These are phyloP conservation scores for Penaeus vannamei DNA, from an alignment of 1,140 invertebrate genomes.

Conservation along the genomic window DNA sequence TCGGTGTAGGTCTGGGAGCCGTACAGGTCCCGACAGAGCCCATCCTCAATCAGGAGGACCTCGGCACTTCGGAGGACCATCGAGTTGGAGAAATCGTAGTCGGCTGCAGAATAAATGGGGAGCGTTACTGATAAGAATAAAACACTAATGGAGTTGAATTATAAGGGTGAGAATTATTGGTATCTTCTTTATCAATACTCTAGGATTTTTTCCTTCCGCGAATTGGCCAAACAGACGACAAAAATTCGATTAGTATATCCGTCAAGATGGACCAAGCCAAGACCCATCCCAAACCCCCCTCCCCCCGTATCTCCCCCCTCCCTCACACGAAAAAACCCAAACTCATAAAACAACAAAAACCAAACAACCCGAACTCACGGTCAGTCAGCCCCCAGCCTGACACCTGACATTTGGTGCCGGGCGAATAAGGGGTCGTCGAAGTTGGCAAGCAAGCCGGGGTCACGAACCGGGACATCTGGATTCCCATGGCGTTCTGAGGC, in stretches of 20 bases:
- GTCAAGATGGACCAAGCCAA: no score
- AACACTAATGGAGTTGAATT: no score
- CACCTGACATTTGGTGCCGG: slow-evolving; percentile 79
- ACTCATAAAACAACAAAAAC: neutral
- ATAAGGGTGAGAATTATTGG: no score
- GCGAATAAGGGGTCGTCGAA: slow-evolving; percentile 25
- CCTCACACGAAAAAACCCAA: neutral
- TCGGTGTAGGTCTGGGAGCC: slow-evolving; percentile 1
- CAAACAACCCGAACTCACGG: slow-evolving; percentile 17
- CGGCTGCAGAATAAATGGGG: neutral
- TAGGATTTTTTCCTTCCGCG: no score
- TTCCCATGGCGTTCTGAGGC: slow-evolving; percentile 44
- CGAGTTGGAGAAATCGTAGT: slow-evolving; percentile 27
- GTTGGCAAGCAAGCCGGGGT: slow-evolving; percentile 62
- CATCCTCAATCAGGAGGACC: slow-evolving; percentile 14
- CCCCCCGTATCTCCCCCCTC: neutral
- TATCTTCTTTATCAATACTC: no score
- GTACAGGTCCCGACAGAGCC: slow-evolving; percentile 26
- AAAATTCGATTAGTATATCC: no score
- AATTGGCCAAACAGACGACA: no score
- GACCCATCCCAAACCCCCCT: neutral
- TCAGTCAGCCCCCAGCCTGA: slow-evolving; percentile 80
- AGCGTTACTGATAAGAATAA: neutral
- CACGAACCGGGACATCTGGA: slow-evolving; percentile 59
- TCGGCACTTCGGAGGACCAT: slow-evolving; percentile 29